A percentile compares a stretch with the other conserved stretches of the same genome.
These are phyloP conservation scores for Sebastes hubbsi DNA, from an alignment of 2,797 vertebrate genomes.

Conservation along the genomic window DNA sequence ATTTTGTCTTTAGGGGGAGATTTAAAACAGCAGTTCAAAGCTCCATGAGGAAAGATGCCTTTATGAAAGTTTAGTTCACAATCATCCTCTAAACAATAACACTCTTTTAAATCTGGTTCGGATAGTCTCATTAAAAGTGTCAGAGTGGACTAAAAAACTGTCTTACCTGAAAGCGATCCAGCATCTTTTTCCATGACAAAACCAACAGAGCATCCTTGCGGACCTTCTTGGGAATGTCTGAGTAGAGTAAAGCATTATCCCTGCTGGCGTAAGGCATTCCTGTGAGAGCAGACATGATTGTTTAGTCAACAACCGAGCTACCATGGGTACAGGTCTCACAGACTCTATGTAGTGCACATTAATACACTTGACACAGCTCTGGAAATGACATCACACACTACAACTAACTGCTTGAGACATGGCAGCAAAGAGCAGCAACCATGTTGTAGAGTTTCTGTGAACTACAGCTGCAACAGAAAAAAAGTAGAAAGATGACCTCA, in stretches of 20 bases:
- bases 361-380: neutral
- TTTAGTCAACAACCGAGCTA: neutral
- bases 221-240: conserved; percentile 94
- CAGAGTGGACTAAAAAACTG: neutral
- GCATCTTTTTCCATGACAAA: conserved; percentile 94
- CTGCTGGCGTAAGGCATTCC: conserved; percentile 95
- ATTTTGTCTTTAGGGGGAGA: neutral
- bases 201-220: conserved; percentile 92
- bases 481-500: neutral
- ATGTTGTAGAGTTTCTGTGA: neutral
- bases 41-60: neutral
- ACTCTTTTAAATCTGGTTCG: neutral
- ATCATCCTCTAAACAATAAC: neutral
- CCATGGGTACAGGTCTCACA: neutral
- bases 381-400: neutral
- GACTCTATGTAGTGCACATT: neutral
- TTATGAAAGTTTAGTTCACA: neutral
- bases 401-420: neutral
- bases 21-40: conserved; percentile 1
- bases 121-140: neutral
- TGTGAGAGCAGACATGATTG: conserved; percentile 49
- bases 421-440: neutral
- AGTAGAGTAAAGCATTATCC: conserved; percentile 95
- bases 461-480: neutral
- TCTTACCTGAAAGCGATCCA: conserved; percentile 91